A percentile compares a stretch with the other conserved stretches of the same genome.
These are phyloP conservation scores for Crossaster papposus DNA, from an alignment of 53 echinoderm and acorn worm species.

Conservation along the genomic window DNA sequence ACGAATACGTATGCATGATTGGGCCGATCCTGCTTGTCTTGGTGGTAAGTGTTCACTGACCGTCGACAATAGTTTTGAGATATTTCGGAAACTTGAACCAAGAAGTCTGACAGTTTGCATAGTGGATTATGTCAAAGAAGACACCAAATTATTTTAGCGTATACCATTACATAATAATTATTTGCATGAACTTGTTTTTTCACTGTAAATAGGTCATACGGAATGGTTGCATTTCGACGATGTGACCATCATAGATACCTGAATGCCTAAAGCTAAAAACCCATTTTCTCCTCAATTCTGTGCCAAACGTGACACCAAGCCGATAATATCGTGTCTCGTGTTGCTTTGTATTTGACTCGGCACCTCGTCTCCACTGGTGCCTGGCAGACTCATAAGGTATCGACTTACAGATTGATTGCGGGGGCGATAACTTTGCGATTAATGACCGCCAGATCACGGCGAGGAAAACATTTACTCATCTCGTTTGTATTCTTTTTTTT, in stretches of 20 bases:
- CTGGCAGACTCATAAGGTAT: neutral
- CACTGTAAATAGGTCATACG: no score
- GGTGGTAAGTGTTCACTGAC: constrained; percentile 62
- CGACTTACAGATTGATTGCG: constrained; percentile 15
- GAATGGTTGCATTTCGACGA: no score
- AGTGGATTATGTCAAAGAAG: neutral
- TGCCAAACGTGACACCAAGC: neutral
- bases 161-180: neutral
- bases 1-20: constrained; percentile 74
- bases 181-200: neutral
- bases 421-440: neutral
- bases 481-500: neutral
- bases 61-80: neutral
- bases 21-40: constrained; percentile 76
- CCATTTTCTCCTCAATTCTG: neutral
- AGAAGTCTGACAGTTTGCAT: neutral
- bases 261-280: neutral
- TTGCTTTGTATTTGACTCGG: neutral
- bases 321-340: neutral
- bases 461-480: neutral
- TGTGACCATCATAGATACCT: neutral
- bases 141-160: neutral
- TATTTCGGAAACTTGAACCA: no score
- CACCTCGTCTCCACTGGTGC: neutral
- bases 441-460: neutral